Evolutionary conservation across 2,888 invertebrate genomes (phyloP).

Genomic region (Strigamia maritima): DNA sequence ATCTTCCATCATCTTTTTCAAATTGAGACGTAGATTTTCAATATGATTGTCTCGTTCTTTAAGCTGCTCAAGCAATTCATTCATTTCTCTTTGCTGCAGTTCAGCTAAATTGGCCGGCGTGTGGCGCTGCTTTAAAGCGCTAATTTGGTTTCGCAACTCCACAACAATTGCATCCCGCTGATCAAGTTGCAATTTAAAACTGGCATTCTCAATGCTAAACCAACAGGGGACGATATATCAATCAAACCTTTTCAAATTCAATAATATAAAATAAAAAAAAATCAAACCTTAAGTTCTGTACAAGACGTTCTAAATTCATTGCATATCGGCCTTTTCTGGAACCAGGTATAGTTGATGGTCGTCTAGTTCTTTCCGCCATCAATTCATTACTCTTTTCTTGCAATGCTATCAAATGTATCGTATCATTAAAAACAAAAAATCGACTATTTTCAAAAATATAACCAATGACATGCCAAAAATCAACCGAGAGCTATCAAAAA

Average conservation of each 20-base stretch:
- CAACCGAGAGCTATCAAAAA: background rate
- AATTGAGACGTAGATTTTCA: constrained; percentile 11
- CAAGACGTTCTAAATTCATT: constrained; percentile 36
- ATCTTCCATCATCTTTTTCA: constrained; percentile 4
- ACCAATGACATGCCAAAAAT: background rate
- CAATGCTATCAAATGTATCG: background rate
- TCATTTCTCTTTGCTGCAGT: constrained; percentile 34
- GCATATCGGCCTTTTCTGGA: constrained; percentile 36
- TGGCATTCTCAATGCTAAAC: constrained; percentile 38
- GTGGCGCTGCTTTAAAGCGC: constrained; percentile 36
- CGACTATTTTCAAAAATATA: background rate
- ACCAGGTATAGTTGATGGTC: constrained; percentile 26
- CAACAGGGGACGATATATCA: background rate
- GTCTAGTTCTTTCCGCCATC: constrained; percentile 13
- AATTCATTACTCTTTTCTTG: constrained; percentile 35
- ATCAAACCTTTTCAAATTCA: background rate
- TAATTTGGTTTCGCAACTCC: constrained; percentile 29
- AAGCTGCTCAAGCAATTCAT: constrained; percentile 28
- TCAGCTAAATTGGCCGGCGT: constrained; percentile 25
- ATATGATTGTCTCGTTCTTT: constrained; percentile 23
- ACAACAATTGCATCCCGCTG: constrained; percentile 31
- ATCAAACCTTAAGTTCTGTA: constrained; percentile 31
- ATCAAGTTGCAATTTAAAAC: constrained; percentile 37
- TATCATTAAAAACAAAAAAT: background rate
- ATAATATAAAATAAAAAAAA: background rate